Evolutionary conservation across 2,113 vertebrate genomes (phyloP).

Genomic region (Gnathonemus longibarbis): DNA sequence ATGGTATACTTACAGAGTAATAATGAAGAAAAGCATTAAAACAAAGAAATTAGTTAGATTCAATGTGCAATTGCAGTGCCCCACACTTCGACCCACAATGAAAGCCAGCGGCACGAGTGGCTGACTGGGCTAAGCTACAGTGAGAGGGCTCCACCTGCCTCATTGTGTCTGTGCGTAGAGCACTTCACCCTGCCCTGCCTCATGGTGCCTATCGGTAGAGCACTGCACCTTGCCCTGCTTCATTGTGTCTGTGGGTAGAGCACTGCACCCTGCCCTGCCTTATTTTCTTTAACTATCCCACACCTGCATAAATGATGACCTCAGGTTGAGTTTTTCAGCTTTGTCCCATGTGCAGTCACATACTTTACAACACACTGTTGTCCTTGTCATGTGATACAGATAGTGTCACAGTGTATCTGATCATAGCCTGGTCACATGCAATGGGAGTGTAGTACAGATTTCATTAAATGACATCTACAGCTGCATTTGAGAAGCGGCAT

Average conservation of each 20-base stretch:
- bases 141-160: not conserved
- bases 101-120: not conserved
- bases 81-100: not conserved
- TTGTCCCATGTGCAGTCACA: not conserved
- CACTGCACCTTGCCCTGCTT: not conserved
- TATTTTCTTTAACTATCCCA: too few relatives aligned
- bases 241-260: not conserved
- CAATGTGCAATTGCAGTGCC: not conserved
- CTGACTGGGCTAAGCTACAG: not conserved
- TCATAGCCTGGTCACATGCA: not conserved
- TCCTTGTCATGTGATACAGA: not conserved
- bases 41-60: constrained; percentile 16
- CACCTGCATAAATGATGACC: not conserved
- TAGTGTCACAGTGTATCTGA: not conserved
- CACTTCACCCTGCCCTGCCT: not conserved
- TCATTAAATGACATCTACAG: not conserved
- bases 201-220: not conserved
- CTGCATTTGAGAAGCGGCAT: not conserved
- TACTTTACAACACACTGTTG: not conserved
- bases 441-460: not conserved
- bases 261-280: not conserved
- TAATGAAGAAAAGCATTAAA: not conserved
- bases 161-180: not conserved
- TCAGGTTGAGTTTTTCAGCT: not conserved
- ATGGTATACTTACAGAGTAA: constrained; percentile 6